Conservation (phyloP, 2,797 vertebrate species). For the Pseudotriccus pelzelni region DNA sequence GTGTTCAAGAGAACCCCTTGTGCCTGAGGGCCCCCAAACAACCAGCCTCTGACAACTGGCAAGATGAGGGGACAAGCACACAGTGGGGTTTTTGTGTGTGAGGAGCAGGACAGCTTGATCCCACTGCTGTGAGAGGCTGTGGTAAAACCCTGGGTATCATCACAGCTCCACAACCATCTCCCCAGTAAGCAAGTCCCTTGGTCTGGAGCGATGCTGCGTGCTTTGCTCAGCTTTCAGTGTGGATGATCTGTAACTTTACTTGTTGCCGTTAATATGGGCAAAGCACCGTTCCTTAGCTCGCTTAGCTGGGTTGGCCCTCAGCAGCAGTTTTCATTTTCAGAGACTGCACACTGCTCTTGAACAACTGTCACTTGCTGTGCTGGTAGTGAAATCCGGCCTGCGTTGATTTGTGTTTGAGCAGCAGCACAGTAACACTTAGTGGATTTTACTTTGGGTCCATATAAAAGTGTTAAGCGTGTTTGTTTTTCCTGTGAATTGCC, state of each 20-base stretch:
- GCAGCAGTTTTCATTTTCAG: background rate
- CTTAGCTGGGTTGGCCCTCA: background rate
- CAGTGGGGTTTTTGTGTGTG: background rate
- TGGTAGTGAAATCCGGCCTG: background rate
- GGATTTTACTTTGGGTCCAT: background rate
- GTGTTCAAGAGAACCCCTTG: background rate
- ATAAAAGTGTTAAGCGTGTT: background rate
- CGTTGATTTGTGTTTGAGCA: background rate
- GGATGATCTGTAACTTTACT: background rate
- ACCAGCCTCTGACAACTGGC: background rate
- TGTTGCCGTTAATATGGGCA: background rate
- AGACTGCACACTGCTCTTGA: background rate
- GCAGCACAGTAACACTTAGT: background rate
- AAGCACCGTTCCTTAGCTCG: background rate
- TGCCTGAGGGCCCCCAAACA: background rate
- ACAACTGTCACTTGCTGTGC: background rate
- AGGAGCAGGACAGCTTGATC: background rate
- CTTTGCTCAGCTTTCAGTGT: background rate
- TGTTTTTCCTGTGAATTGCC: background rate
- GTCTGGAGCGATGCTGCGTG: background rate
- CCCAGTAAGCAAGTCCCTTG: background rate
- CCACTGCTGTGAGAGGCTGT: background rate
- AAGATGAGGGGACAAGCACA: background rate
- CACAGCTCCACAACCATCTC: background rate
- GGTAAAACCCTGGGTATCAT: background rate